These are phyloP conservation scores for Drosophila pseudoobscura DNA, from an alignment of 1,140 invertebrate genomes.

Conservation along the genomic window DNA sequence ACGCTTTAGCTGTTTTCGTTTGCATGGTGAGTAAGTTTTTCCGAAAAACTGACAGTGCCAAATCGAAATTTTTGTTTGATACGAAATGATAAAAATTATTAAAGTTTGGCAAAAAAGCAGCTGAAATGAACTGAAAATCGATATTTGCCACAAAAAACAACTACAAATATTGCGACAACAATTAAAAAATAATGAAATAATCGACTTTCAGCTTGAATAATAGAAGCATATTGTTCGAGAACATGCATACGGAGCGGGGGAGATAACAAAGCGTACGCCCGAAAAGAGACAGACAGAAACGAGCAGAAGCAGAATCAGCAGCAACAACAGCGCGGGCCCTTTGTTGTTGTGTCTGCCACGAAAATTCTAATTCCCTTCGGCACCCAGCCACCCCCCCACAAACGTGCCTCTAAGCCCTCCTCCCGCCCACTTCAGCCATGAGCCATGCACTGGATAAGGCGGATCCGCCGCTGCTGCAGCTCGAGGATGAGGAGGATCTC, in stretches of 20 bases:
- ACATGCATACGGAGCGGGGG: slow-evolving; percentile 57
- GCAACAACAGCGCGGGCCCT: slow-evolving; percentile 50
- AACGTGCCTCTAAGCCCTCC: slow-evolving; percentile 16
- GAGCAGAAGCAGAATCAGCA: background rate
- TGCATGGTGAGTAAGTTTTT: slow-evolving; percentile 11
- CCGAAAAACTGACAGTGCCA: background rate
- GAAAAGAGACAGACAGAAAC: slow-evolving; percentile 49
- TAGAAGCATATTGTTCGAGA: slow-evolving; percentile 43
- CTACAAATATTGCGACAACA: slow-evolving; percentile 34
- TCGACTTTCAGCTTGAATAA: slow-evolving; percentile 46
- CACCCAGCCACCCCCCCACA: slow-evolving; percentile 26
- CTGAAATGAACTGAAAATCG: slow-evolving; percentile 47
- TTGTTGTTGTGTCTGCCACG: slow-evolving; percentile 56
- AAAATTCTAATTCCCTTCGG: slow-evolving; percentile 17
- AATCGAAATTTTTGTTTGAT: no score
- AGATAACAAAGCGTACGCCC: slow-evolving; percentile 65
- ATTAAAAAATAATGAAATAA: slow-evolving; percentile 28
- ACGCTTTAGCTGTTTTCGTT: background rate
- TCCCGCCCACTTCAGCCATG: slow-evolving; percentile 9
- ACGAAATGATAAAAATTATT: background rate
- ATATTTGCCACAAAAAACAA: slow-evolving; percentile 56
- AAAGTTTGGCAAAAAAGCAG: background rate
- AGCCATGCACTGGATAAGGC: slow-evolving; percentile 38
- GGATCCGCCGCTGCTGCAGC: slow-evolving; percentile 65
- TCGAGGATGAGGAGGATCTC: slow-evolving; percentile 74